Conservation (phyloP, 2,113 vertebrate genomes). For the Melospiza georgiana region DNA sequence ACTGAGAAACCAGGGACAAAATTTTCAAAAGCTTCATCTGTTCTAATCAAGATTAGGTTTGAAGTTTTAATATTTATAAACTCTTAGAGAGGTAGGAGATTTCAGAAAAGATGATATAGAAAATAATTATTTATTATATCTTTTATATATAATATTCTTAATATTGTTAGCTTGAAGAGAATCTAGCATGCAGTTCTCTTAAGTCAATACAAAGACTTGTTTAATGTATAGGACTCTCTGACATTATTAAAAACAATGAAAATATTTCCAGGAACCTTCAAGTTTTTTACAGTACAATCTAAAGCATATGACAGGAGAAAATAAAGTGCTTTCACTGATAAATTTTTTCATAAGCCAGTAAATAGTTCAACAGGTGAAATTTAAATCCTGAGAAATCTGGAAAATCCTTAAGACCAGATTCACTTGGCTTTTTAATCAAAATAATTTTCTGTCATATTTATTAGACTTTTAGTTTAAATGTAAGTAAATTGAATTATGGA, state of each 20-base stretch:
- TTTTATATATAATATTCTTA: too few relatives aligned
- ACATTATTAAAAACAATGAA: background rate
- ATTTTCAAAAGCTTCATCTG: accelerated
- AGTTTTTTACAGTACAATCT: background rate
- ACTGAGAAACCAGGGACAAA: background rate
- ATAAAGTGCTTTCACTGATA: background rate
- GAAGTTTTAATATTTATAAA: background rate
- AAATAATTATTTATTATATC: too few relatives aligned
- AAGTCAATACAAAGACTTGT: background rate
- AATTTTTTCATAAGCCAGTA: background rate
- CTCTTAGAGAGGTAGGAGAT: background rate
- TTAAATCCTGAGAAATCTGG: background rate
- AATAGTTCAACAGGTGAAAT: background rate
- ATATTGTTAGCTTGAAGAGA: background rate
- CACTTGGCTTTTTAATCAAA: accelerated
- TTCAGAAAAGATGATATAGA: background rate
- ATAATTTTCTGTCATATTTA: background rate
- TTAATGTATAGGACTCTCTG: background rate
- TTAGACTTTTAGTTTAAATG: background rate
- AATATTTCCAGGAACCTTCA: background rate
- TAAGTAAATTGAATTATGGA: background rate
- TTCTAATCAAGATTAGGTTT: background rate
- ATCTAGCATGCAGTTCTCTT: background rate
- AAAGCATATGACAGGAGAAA: background rate
- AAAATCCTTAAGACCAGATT: background rate